Evolutionary conservation across 2,888 invertebrate species (phyloP).

Genomic region (Vannuccia rotundouncinata): DNA sequence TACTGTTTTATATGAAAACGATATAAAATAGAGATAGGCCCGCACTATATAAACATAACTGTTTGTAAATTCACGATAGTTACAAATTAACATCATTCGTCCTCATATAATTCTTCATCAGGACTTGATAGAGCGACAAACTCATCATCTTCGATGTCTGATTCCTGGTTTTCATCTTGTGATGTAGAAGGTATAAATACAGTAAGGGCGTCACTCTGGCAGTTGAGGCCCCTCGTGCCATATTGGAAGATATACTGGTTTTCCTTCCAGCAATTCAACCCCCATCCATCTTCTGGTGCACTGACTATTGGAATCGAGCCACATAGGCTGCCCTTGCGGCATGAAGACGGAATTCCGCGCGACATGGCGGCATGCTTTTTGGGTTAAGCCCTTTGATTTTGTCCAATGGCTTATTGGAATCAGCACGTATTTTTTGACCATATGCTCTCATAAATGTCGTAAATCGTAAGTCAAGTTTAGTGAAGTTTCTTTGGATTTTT

Average conservation of each 20-base stretch:
- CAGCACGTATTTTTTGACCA: not conserved
- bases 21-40: not conserved
- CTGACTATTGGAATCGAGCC: slow-evolving; percentile 1
- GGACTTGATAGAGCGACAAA: slow-evolving; percentile 1
- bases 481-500: slow-evolving; percentile 14
- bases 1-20: not conserved
- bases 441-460: not conserved
- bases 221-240: slow-evolving; percentile 12
- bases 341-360: not conserved
- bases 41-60: not conserved
- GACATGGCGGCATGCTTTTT: slow-evolving; percentile 12
- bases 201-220: slow-evolving; percentile 7
- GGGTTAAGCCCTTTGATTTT: slow-evolving; percentile 16
- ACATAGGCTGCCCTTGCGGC: slow-evolving; percentile 7
- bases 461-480: slow-evolving; percentile 11
- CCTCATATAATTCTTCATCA: not conserved
- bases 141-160: slow-evolving; percentile 4
- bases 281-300: slow-evolving; percentile 12
- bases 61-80: slow-evolving; percentile 14
- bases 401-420: not conserved
- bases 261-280: not conserved
- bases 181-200: slow-evolving; percentile 1
- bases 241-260: not conserved
- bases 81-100: too few species aligned
- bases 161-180: slow-evolving; percentile 7